Conservation (phyloP, 2,797 vertebrate species). For the Spinibarbus caldwelli region DNA sequence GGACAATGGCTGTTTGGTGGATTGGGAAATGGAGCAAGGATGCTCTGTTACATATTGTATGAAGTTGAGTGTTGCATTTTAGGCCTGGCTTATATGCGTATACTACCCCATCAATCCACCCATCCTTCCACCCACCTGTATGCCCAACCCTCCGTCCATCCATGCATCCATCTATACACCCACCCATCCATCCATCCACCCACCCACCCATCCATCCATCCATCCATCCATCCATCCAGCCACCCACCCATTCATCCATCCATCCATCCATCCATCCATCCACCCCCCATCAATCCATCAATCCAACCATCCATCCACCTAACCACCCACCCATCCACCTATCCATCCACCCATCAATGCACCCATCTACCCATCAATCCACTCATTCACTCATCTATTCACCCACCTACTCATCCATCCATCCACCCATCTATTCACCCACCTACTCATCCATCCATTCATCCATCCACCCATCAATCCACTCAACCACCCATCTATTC, state of each 20-base stretch:
- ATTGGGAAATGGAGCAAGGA: not conserved
- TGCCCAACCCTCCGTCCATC: not conserved
- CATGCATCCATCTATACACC: rapidly evolving
- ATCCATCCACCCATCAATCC: too few relatives aligned
- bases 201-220: too few relatives aligned
- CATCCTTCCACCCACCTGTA: not conserved
- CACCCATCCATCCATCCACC: too few relatives aligned
- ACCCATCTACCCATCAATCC: not conserved
- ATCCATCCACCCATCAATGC: not conserved
- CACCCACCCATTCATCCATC: too few relatives aligned
- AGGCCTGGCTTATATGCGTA: not conserved
- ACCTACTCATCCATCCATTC: rapidly evolving
- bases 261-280: not conserved
- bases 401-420: not conserved
- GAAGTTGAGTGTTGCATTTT: not conserved
- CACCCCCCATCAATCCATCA: too few relatives aligned
- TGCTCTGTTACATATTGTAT: not conserved
- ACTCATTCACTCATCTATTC: not conserved
- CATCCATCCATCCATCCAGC: too few relatives aligned
- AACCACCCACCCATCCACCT: not conserved
- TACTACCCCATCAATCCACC: not conserved
- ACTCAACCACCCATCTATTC: not conserved
- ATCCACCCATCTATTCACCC: rapidly evolving
- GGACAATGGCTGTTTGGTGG: too few relatives aligned
- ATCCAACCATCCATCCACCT: not conserved